Evolutionary conservation across 2,797 vertebrate species (phyloP), one percentile per base, ranked within the genome.

Genomic region (Mus minutoides): DNA sequence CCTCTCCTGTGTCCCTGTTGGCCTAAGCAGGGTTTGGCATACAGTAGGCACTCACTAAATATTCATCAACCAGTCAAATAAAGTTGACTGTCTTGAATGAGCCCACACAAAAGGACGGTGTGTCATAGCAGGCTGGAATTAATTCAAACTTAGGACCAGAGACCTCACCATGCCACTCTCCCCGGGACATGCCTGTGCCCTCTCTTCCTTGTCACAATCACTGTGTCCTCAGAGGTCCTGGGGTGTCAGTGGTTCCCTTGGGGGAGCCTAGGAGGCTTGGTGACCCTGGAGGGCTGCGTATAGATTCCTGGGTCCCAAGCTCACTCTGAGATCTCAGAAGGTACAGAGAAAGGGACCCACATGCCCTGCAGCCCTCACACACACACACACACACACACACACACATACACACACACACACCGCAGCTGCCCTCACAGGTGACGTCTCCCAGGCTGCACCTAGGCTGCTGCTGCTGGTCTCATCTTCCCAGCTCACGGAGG

Each of bases 391-490:
- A n/a, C n/a, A n/a, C n/a, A n/a, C n/a, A n/a, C n/a, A n/a, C n/a
- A n/a, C n/a, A n/a, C n/a, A n/a, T n/a, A 76, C 94, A 83, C 67
- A 31, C 26, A 3, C 87, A 76, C 94, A 83, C 67, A 31, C 26
- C 2, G 22, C 31, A 1, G 3, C 56, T 46, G 37, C 46, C 64
- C 31, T 40, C 11, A 31, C 8, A 0, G 17, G 49, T 93, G 84
- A 94, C 76, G 88, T 95, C 87, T 90, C 31, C 8, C 13, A 60
- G 78, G n/a, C 22, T 64, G 86, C 62, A 91, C 29, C 24, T 17
- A 60, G 75, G 69, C n/a, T 64, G 87, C 69, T 64, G 87, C 69
- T 2, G 22, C 75, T 91, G 83, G 96, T 58, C 92, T 96, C 94
- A 92, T 73, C 71, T 62, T 77, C 75, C 64, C 94, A 88, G 94